Evolutionary conservation across 2,797 vertebrate genomes (phyloP).

Genomic region (Ciconia nigra): DNA sequence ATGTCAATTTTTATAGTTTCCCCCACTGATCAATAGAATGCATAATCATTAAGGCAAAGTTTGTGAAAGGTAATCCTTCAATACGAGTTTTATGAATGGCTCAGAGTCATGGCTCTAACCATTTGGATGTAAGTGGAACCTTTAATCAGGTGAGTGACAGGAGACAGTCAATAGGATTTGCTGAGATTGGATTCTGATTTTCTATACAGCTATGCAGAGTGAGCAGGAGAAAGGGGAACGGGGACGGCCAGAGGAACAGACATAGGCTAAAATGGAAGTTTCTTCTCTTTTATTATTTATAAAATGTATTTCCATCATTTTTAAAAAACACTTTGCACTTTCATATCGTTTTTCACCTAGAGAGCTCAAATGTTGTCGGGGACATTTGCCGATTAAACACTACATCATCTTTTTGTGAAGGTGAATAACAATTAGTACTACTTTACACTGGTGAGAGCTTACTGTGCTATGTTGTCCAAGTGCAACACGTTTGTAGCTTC

Average conservation of each 20-base stretch:
- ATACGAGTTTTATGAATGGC: conserved; percentile 80
- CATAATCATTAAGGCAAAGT: conserved; percentile 81
- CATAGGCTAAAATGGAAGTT: conserved; percentile 36
- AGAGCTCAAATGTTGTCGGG: conserved; percentile 29
- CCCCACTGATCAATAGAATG: conserved; percentile 72
- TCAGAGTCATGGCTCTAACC: conserved; percentile 60
- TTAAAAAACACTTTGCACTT: conserved; percentile 46
- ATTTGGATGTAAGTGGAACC: conserved; percentile 74
- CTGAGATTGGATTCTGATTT: conserved; percentile 55
- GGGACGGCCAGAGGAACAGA: not conserved
- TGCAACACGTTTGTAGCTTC: not conserved
- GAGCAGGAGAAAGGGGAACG: conserved; percentile 1
- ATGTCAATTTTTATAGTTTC: conserved; percentile 84
- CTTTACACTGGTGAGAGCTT: not conserved
- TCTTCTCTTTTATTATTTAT: conserved; percentile 67
- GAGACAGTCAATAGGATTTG: conserved; percentile 65
- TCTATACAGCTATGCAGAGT: conserved; percentile 30
- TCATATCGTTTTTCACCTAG: conserved; percentile 47
- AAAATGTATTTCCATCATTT: conserved; percentile 48
- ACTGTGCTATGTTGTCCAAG: not conserved
- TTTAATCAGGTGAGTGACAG: conserved; percentile 77
- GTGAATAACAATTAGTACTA: not conserved
- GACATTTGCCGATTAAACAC: conserved; percentile 53
- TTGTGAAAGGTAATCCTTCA: conserved; percentile 79
- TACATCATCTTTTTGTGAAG: not conserved